phyloP scores from a whole-genome alignment of 2,888 invertebrate species.

The Autographa pulchrina region DNA sequence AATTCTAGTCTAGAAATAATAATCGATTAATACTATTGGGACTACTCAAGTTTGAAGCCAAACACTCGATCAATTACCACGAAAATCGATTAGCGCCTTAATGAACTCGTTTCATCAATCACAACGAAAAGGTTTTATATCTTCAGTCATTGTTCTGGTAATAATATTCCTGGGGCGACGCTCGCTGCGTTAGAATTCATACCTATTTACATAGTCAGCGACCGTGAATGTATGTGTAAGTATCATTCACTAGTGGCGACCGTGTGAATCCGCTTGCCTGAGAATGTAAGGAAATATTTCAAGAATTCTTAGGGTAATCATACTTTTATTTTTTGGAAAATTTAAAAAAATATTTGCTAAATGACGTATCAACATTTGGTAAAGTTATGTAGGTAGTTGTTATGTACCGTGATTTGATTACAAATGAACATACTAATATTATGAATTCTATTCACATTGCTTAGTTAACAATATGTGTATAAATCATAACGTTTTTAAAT shows the following conservation, averaged over 20 bases:
- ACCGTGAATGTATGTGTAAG: slow-evolving; percentile 82
- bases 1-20: neutral
- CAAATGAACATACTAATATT: too few relatives aligned
- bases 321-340: slow-evolving; percentile 52
- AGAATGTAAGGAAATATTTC: slow-evolving; percentile 83
- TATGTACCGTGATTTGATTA: too few relatives aligned
- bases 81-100: slow-evolving; percentile 51
- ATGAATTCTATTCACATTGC: too few relatives aligned
- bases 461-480: too few relatives aligned
- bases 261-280: slow-evolving; percentile 83
- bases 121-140: slow-evolving; percentile 51
- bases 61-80: slow-evolving; percentile 18
- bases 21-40: neutral
- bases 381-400: neutral
- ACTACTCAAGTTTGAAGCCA: neutral
- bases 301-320: slow-evolving; percentile 74
- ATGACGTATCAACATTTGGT: neutral
- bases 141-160: slow-evolving; percentile 64
- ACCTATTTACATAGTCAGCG: slow-evolving; percentile 85
- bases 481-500: too few relatives aligned
- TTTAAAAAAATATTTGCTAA: neutral
- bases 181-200: slow-evolving; percentile 73
- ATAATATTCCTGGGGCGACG: slow-evolving; percentile 70
- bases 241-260: slow-evolving; percentile 73
- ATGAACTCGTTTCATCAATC: slow-evolving; percentile 51